These are phyloP conservation scores for Ceratotherium simum DNA, from an alignment of 2,113 vertebrate species.

Conservation along the genomic window DNA sequence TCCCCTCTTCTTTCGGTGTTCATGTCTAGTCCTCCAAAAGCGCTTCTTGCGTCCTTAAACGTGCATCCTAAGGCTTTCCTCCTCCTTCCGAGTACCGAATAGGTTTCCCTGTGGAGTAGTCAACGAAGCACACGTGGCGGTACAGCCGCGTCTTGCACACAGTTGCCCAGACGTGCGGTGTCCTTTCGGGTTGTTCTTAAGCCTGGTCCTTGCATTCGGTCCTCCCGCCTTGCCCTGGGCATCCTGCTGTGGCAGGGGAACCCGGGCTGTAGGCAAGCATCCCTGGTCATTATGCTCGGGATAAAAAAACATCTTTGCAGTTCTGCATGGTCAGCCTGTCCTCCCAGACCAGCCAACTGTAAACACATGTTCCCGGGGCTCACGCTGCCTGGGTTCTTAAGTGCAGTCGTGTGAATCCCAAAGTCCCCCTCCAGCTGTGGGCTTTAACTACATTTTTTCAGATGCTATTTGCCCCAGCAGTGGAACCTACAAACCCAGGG, in stretches of 20 bases:
- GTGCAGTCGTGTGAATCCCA: too few relatives aligned
- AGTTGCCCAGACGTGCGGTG: neutral
- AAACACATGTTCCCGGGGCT: neutral
- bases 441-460: neutral
- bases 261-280: neutral
- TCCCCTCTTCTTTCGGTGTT: accelerated
- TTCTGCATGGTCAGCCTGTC: accelerated
- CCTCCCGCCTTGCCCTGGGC: neutral
- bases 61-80: accelerated
- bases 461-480: accelerated
- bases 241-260: neutral
- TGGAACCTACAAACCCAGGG: neutral
- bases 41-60: neutral
- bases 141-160: neutral
- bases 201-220: too few relatives aligned
- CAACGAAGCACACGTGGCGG: neutral
- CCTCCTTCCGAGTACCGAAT: neutral
- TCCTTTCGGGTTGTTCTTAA: neutral
- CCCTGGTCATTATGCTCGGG: neutral
- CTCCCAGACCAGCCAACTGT: neutral
- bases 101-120: neutral
- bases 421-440: neutral
- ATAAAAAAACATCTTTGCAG: neutral
- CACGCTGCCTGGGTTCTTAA: accelerated
- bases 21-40: neutral